These are phyloP conservation scores for Epinotia brunnichana DNA, from an alignment of 2,888 invertebrate species.

Conservation along the genomic window DNA sequence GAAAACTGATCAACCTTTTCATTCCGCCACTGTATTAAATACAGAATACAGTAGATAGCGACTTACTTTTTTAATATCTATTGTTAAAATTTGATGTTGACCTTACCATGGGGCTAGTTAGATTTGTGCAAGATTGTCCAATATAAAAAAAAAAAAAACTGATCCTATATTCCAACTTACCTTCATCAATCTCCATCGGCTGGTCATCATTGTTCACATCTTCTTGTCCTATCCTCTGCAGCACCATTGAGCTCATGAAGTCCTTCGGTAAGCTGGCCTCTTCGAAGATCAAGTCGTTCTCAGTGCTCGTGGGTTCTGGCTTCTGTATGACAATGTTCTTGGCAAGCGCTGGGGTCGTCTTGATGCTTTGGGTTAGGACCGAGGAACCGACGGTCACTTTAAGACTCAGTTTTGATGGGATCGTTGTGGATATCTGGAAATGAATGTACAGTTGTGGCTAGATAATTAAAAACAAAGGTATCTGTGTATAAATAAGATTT, in stretches of 20 bases:
- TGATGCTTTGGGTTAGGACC: conserved; percentile 63
- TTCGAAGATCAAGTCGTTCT: conserved; percentile 51
- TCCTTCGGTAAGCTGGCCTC: conserved; percentile 57
- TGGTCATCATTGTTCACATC: conserved; percentile 53
- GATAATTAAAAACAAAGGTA: no score
- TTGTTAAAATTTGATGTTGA: no score
- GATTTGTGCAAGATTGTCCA: no score
- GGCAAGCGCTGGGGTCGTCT: conserved; percentile 51
- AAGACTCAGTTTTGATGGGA: conserved; percentile 54
- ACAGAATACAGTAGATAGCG: no score
- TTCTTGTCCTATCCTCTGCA: conserved; percentile 48
- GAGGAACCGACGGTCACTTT: conserved; percentile 67
- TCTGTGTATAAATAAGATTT: no score
- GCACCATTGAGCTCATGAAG: conserved; percentile 53
- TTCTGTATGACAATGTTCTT: conserved; percentile 44
- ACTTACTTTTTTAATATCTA: no score
- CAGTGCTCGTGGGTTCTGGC: conserved; percentile 29
- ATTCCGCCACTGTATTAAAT: no score
- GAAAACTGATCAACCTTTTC: no score
- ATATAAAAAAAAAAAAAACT: no score
- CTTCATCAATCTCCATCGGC: conserved; percentile 69
- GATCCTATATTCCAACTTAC: no score
- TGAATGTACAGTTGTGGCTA: background rate
- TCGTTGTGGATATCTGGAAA: conserved; percentile 53
- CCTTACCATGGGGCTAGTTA: no score